Evolutionary conservation across 2,888 invertebrate species (phyloP).

Genomic region (Hyppa rectilinea): DNA sequence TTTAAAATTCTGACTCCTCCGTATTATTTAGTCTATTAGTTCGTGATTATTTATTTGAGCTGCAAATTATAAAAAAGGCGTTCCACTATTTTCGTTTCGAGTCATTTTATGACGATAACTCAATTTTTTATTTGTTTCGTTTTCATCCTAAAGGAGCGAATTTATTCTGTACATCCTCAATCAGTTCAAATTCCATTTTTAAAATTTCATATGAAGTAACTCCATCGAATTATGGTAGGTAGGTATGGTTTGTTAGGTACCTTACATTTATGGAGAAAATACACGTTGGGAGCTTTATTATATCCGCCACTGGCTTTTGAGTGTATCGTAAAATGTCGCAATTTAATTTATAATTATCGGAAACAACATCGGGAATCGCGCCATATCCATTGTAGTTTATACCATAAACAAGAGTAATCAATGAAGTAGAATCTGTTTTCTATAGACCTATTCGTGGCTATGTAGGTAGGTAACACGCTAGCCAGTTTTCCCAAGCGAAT

Average conservation of each 20-base stretch:
- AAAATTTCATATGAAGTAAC: not conserved
- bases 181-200: too few relatives aligned
- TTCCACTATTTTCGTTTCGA: too few relatives aligned
- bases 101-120: too few relatives aligned
- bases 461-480: not conserved
- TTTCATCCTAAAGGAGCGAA: too few relatives aligned
- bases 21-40: too few relatives aligned
- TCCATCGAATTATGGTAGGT: not conserved
- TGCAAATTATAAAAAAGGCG: too few relatives aligned
- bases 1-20: too few relatives aligned
- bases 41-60: too few relatives aligned
- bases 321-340: slow-evolving; percentile 6
- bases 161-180: too few relatives aligned
- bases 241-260: not conserved
- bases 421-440: slow-evolving; percentile 22
- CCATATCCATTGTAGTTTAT: slow-evolving; percentile 9
- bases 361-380: not conserved
- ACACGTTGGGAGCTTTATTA: not conserved
- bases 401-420: slow-evolving; percentile 13
- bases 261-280: not conserved
- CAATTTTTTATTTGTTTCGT: too few relatives aligned
- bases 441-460: slow-evolving; percentile 7
- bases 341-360: slow-evolving; percentile 23
- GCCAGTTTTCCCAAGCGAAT: slow-evolving; percentile 45
- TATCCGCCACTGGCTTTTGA: not conserved